Conservation (phyloP, 2,888 invertebrate species). For the Rhabditoides inermis region DNA sequence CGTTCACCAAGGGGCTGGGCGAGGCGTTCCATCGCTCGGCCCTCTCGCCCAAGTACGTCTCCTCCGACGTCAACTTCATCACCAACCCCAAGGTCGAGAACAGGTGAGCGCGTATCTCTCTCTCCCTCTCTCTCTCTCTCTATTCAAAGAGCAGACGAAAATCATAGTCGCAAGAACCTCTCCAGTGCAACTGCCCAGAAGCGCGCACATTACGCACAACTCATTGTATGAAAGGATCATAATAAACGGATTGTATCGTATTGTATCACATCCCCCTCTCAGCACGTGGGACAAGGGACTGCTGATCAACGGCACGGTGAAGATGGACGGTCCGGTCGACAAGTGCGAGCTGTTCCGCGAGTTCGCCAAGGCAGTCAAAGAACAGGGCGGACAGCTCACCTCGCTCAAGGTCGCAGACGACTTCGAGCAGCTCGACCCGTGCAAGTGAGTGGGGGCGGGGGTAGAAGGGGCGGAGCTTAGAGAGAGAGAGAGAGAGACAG, state of each 20-base stretch:
- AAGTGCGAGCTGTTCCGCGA: conserved; percentile 29
- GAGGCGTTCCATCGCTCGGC: conserved; percentile 32
- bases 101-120: conserved; percentile 14
- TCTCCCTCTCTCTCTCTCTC: neutral
- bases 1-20: conserved; percentile 31
- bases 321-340: conserved; percentile 27
- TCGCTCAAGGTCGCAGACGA: conserved; percentile 31
- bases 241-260: too few species aligned
- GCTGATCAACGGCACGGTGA: conserved; percentile 35
- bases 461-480: neutral
- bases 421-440: conserved; percentile 31
- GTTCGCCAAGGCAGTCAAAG: conserved; percentile 21
- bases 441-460: conserved; percentile 10
- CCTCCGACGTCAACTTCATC: conserved; percentile 39
- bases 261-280: neutral
- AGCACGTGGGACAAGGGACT: conserved; percentile 41
- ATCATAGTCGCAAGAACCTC: too few species aligned
- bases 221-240: too few species aligned
- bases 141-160: too few species aligned
- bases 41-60: conserved; percentile 29
- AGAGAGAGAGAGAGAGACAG: neutral
- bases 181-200: too few species aligned
- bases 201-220: too few species aligned
- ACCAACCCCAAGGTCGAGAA: conserved; percentile 44
- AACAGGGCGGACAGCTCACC: conserved; percentile 25